Percentiles rank a stretch among this genome's conserved stretches.
phyloP scores from a whole-genome alignment of 2,113 vertebrate genomes.

The Tetraodon nigroviridis region DNA sequence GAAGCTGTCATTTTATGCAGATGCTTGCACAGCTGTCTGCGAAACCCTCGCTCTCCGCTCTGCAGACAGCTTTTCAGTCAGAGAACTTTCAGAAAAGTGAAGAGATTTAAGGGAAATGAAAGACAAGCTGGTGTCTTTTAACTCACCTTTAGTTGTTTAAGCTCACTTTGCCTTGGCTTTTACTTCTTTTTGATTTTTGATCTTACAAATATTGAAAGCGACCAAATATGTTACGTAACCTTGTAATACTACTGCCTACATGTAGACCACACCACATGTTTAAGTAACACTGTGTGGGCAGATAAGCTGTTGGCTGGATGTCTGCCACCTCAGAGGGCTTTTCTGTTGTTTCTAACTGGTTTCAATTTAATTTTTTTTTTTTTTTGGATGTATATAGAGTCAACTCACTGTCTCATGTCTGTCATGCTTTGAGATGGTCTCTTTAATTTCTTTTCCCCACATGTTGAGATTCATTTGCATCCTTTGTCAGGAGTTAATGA shows the following conservation, averaged over 20 bases:
- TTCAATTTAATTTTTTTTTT: too few relatives aligned
- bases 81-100: constrained; percentile 26
- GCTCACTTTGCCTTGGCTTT: constrained; percentile 4
- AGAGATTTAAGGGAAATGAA: constrained; percentile 2
- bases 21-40: constrained; percentile 90
- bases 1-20: constrained; percentile 92
- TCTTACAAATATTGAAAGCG: constrained; percentile 1
- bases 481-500: constrained; percentile 99
- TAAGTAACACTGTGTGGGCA: too few relatives aligned
- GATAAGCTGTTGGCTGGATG: too few relatives aligned
- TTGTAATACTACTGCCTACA: too few relatives aligned
- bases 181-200: too few relatives aligned
- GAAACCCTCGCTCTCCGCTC: constrained; percentile 60
- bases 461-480: constrained; percentile 99
- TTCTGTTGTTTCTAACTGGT: constrained; percentile 29
- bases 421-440: constrained; percentile 98
- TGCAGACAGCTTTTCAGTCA: constrained; percentile 44
- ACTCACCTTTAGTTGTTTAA: constrained; percentile 9
- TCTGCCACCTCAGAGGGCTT: constrained; percentile 12
- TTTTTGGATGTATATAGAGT: constrained; percentile 32
- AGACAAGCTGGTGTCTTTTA: constrained; percentile 63
- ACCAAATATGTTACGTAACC: too few relatives aligned
- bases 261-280: too few relatives aligned
- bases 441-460: constrained; percentile 99
- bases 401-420: constrained; percentile 86